Evolutionary conservation across 92 coral and sea anemone species (phyloP), one percentile per base, ranked within the genome.

Genomic region (Chrysogorgia sp.): DNA sequence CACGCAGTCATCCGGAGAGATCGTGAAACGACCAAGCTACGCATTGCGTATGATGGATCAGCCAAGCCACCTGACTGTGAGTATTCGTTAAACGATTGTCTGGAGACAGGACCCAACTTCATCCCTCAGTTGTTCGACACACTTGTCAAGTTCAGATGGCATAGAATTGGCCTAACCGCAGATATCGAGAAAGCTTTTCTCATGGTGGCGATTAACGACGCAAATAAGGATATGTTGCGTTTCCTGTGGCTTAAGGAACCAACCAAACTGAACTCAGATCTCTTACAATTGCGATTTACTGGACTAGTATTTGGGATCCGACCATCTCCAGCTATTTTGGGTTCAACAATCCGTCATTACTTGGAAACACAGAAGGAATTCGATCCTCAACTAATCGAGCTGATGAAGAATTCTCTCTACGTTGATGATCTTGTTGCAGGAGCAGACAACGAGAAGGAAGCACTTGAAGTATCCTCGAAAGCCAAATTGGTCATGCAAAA

Each of bases 241-340:
- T 82, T 82, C 81, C 63, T 75, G 58, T 82, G 86, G 86, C 40
- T 74, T 65, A 53, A 75, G 57, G 68, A 82, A 40, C 82, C 82
- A 0, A 65, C 24, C 59, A 50, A 67, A 21, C 57, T 67, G 55
- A 80, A 67, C 35, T 67, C 78, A 6, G 78, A 80, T 24, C 35
- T 80, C 53, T 40, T 26, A 67, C 84, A 80, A 32, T 80, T 67
- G 45, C 40, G 69, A 40, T 80, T 66, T 19, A 56, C 77, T 0
- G n/a, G 84, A 6, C 35, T 79, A 17, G 63, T 79, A 32, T 79
- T 79, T 53, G 83, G 76, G 32, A 64, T 79, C 1, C 14, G 83
- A 41, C 83, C 83, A 21, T 79, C 75, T 17, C 83, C 83, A 15
- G 60, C 80, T 19, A 74, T 74, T 59, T 19, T 80, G 20, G 69